Conservation (phyloP, 2,113 vertebrate species). For the Caranx ignobilis region DNA sequence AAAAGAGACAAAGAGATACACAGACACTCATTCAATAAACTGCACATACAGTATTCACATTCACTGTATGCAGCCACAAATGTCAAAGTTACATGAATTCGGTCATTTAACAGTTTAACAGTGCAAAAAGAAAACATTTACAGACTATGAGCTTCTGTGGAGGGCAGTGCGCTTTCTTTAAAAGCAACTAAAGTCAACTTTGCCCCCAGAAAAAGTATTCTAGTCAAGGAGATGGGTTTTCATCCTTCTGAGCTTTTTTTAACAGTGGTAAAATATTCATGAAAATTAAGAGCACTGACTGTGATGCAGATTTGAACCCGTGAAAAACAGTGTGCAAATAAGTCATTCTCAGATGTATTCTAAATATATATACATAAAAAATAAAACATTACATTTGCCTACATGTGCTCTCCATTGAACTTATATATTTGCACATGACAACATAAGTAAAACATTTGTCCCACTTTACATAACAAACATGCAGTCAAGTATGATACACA, state of each 20-base stretch:
- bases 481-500: slow-evolving; percentile 77
- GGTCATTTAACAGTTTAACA: slow-evolving; percentile 43
- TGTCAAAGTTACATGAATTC: slow-evolving; percentile 42
- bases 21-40: slow-evolving; percentile 80
- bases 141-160: slow-evolving; percentile 34
- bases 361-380: slow-evolving; percentile 33
- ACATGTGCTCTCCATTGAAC: slow-evolving; percentile 26
- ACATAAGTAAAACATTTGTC: slow-evolving; percentile 71
- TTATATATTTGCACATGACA: slow-evolving; percentile 65
- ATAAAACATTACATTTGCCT: slow-evolving; percentile 44
- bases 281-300: slow-evolving; percentile 69
- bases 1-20: slow-evolving; percentile 81
- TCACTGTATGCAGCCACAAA: slow-evolving; percentile 72
- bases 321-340: slow-evolving; percentile 62
- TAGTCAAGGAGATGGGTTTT: slow-evolving; percentile 65
- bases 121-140: slow-evolving; percentile 32
- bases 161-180: slow-evolving; percentile 59
- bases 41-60: slow-evolving; percentile 71
- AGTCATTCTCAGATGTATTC: slow-evolving; percentile 51
- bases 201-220: slow-evolving; percentile 62
- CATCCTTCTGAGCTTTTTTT: slow-evolving; percentile 74
- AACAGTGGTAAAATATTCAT: slow-evolving; percentile 78
- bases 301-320: slow-evolving; percentile 59
- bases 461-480: slow-evolving; percentile 80
- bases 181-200: slow-evolving; percentile 61